Evolutionary conservation across 2,797 vertebrate species (phyloP).

Genomic region (Myotis myotis): DNA sequence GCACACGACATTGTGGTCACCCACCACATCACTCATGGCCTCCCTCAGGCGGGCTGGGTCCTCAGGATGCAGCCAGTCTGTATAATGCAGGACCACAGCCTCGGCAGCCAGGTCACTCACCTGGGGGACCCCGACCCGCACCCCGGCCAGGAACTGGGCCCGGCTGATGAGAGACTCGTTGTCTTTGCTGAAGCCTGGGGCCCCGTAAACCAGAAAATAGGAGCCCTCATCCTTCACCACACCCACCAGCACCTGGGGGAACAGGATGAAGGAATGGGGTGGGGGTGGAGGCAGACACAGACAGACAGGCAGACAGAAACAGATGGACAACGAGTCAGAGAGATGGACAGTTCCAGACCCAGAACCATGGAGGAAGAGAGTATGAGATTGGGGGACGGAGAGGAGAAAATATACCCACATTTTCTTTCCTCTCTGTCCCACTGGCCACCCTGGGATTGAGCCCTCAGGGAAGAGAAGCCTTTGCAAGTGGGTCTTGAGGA

Average conservation of each 20-base stretch:
- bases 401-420: conserved; percentile 29
- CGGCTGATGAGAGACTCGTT: conserved; percentile 94
- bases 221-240: conserved; percentile 95
- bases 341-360: conserved; percentile 62
- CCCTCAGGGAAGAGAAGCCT: conserved; percentile 9
- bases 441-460: conserved; percentile 8
- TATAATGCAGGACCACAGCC: conserved; percentile 94
- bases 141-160: conserved; percentile 93
- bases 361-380: conserved; percentile 9
- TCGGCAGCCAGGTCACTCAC: conserved; percentile 94
- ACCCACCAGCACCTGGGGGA: conserved; percentile 87
- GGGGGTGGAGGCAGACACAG: not conserved
- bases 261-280: not conserved
- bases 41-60: conserved; percentile 92
- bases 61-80: conserved; percentile 94
- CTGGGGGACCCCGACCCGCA: conserved; percentile 92
- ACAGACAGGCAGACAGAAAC: conserved; percentile 66
- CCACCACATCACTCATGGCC: conserved; percentile 93
- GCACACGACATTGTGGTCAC: conserved; percentile 95
- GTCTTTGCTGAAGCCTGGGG: conserved; percentile 95
- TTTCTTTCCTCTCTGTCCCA: conserved; percentile 11
- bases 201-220: conserved; percentile 94
- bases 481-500: conserved; percentile 1
- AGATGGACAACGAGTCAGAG: conserved; percentile 65
- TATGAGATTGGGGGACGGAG: conserved; percentile 8